phyloP scores from a whole-genome alignment of 2,888 invertebrate genomes.

The Smittia aterrima region DNA sequence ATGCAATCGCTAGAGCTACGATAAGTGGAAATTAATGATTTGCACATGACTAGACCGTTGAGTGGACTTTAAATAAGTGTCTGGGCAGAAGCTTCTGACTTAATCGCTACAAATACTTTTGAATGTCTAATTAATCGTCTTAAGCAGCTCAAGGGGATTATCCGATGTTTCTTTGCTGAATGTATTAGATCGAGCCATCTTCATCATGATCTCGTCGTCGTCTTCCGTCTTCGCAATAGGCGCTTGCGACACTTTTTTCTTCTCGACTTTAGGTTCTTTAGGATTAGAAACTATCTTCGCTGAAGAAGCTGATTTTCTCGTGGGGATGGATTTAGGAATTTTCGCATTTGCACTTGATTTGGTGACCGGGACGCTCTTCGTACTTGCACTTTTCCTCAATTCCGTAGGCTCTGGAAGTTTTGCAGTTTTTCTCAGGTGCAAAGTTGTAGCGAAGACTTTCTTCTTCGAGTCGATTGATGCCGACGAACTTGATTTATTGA shows the following conservation, averaged over 20 bases:
- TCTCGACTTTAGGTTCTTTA: constrained; percentile 23
- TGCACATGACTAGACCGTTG: constrained; percentile 8
- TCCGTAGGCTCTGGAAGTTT: constrained; percentile 40
- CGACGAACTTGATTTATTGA: constrained; percentile 34
- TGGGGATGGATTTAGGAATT: not conserved
- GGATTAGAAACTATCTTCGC: constrained; percentile 4
- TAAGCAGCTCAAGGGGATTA: constrained; percentile 46
- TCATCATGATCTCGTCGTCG: constrained; percentile 50
- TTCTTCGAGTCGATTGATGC: constrained; percentile 15
- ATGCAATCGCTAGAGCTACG: not conserved
- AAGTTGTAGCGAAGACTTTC: constrained; percentile 42
- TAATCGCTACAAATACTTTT: not conserved
- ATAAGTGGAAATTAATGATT: not conserved
- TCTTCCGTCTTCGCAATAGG: constrained; percentile 29
- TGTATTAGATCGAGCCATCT: constrained; percentile 54
- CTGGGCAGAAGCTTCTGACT: not conserved
- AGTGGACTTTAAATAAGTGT: not conserved
- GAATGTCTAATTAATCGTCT: constrained; percentile 25
- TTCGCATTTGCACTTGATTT: constrained; percentile 27
- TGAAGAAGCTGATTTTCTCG: not conserved
- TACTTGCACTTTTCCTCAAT: not conserved
- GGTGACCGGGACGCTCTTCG: not conserved
- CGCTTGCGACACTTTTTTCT: not conserved
- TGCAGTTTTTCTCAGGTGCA: constrained; percentile 44
- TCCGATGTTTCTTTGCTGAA: constrained; percentile 53